A percentile compares a stretch with the other conserved stretches of the same genome.
Evolutionary conservation across 2,113 vertebrate species (phyloP).

Genomic region (Mastomys natalensis): DNA sequence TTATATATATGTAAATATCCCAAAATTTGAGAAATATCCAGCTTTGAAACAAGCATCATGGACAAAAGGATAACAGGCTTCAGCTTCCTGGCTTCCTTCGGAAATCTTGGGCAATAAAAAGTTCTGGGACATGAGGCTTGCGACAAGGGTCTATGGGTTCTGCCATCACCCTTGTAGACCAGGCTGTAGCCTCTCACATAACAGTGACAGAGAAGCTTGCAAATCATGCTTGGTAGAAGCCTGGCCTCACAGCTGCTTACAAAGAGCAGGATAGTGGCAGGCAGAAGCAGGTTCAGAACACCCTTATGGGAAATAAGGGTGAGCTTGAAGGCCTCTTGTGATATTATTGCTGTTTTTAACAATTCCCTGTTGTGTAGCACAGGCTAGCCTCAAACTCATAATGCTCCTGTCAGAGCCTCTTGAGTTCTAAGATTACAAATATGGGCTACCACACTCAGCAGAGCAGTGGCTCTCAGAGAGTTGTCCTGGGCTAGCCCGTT

Average conservation of each 20-base stretch:
- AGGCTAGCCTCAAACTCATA: background rate
- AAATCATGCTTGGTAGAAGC: background rate
- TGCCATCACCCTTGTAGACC: background rate
- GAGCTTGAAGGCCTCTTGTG: background rate
- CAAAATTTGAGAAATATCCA: background rate
- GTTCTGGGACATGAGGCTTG: background rate
- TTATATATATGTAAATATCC: background rate
- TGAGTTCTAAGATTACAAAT: background rate
- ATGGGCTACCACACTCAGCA: background rate
- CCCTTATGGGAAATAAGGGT: background rate
- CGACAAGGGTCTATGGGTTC: rapidly evolving
- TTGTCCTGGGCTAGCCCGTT: background rate
- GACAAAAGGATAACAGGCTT: background rate
- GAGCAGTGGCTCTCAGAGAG: background rate
- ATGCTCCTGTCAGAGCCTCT: background rate
- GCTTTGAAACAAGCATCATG: background rate
- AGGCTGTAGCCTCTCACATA: background rate
- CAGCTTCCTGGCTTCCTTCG: background rate
- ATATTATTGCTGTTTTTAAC: background rate
- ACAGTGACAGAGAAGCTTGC: background rate
- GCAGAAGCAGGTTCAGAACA: background rate
- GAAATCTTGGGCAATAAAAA: background rate
- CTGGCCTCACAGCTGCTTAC: background rate
- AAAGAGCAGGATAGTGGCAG: background rate
- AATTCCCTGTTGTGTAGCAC: background rate